Evolutionary conservation across 1,140 invertebrate species (phyloP), one percentile per base, ranked within the genome.

Genomic region (Drosophila quadrilineata): DNA sequence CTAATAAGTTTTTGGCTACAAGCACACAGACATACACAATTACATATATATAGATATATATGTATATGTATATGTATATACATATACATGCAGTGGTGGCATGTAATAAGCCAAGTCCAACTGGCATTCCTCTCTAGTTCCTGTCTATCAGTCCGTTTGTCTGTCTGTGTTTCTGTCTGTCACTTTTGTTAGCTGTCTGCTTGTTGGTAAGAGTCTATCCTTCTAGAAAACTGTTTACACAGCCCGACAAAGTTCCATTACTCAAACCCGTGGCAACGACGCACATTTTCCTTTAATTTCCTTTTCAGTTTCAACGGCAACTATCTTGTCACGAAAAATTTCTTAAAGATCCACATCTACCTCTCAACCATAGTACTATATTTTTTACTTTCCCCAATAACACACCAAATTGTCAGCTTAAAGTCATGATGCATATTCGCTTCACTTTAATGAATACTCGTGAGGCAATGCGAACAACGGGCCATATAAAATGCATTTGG

Each of bases 231-330:
- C 31, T 56, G 50, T 67, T 67, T 52, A 48, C 29, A 31, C 46
- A 52, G 10, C n/a, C 36, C 69, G 57, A 69, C 64, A 73, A 76
- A 82, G 64, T 84, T 84, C 73, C 77, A 84, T 82, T 82, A 82
- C 77, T 82, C 77, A 82, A 84, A 76, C 77, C 70, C 54, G 29
- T 14, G 38, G 29, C 36, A n/a, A 17, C 26, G 53, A 77, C 77
- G 77, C 77, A 82, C 75, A 70, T 84, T 82, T 82, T 82, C 77
- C 77, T 84, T 82, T 82, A 82, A 82, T 82, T 82, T 82, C 77
- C 77, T 82, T 72, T 82, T 82, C 75, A 72, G 62, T 68, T 82
- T 75, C 49, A 59, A 53, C 72, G 76, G 67, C 71, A 71, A 82
- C 70, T 72, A 74, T 69, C 71, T 80, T 66, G 71, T 56, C 67